These are phyloP conservation scores for Natator depressus DNA, from an alignment of 2,113 vertebrate species.

Conservation along the genomic window DNA sequence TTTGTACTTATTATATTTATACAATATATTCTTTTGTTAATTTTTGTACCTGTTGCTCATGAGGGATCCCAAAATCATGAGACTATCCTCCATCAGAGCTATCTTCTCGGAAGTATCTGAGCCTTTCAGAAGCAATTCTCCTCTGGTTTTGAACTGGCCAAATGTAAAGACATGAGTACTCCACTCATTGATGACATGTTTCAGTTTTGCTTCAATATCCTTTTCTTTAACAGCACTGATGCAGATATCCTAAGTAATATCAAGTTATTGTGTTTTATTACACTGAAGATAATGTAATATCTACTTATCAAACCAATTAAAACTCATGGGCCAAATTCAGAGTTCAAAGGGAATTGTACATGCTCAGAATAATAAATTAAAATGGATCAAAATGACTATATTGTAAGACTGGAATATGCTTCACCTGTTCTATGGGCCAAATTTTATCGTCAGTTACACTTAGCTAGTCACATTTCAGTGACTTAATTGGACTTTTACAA, in stretches of 20 bases:
- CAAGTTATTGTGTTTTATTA: background rate
- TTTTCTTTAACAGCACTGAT: constrained; percentile 87
- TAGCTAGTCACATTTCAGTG: background rate
- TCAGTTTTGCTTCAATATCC: constrained; percentile 87
- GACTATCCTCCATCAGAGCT: constrained; percentile 84
- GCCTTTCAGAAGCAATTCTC: constrained; percentile 86
- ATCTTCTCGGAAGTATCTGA: constrained; percentile 82
- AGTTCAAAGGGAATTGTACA: background rate
- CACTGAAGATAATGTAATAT: background rate
- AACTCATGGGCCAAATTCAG: background rate
- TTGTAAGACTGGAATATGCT: background rate
- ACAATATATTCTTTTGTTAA: background rate
- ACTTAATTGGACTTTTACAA: background rate
- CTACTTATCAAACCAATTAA: background rate
- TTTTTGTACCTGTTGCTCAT: constrained; percentile 84
- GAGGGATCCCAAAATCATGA: constrained; percentile 85
- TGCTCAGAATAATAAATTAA: background rate
- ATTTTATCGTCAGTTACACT: background rate
- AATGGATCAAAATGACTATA: background rate
- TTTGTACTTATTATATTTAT: background rate
- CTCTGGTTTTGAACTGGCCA: constrained; percentile 81
- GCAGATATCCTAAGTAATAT: constrained; percentile 83
- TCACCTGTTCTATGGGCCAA: background rate
- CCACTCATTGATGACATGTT: constrained; percentile 83
- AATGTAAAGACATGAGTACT: constrained; percentile 80